Percentiles rank a stretch among this genome's conserved stretches.
phyloP scores from a whole-genome alignment of 1,140 invertebrate species.

The Vollenhovia emeryi region DNA sequence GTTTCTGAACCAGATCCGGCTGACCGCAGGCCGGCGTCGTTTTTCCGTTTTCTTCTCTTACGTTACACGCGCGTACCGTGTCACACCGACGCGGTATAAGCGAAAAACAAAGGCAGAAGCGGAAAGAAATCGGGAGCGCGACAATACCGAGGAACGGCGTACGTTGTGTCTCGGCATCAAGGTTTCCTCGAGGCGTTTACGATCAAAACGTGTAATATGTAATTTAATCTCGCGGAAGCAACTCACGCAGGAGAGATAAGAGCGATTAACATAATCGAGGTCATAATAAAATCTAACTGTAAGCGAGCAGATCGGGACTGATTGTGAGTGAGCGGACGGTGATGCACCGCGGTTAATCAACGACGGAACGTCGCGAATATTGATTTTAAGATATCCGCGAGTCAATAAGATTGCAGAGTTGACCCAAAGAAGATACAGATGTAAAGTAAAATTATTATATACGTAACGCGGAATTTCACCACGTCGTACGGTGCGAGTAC shows the following conservation, averaged over 20 bases:
- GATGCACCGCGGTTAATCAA: background rate
- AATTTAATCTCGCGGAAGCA: background rate
- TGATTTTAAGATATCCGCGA: constrained; percentile 6
- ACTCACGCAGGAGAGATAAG: background rate
- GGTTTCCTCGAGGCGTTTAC: background rate
- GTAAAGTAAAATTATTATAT: background rate
- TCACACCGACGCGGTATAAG: constrained; percentile 56
- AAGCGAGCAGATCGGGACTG: background rate
- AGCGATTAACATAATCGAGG: background rate
- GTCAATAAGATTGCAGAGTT: constrained; percentile 1
- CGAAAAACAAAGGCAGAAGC: constrained; percentile 52
- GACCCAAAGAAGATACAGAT: background rate
- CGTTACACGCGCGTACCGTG: constrained; percentile 52
- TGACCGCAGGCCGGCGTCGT: constrained; percentile 82
- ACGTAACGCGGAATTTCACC: background rate
- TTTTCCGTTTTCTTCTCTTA: constrained; percentile 80
- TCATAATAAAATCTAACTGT: background rate
- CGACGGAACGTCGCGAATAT: background rate
- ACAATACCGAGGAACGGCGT: background rate
- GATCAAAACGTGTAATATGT: background rate
- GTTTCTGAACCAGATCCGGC: constrained; percentile 82
- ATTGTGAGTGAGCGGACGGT: background rate
- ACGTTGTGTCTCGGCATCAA: background rate
- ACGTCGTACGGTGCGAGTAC: background rate
- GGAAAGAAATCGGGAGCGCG: constrained; percentile 12